Base-by-base conservation (phyloP, 53 echinoderm and acorn worm species). In the Patiria pectinifera region DNA sequence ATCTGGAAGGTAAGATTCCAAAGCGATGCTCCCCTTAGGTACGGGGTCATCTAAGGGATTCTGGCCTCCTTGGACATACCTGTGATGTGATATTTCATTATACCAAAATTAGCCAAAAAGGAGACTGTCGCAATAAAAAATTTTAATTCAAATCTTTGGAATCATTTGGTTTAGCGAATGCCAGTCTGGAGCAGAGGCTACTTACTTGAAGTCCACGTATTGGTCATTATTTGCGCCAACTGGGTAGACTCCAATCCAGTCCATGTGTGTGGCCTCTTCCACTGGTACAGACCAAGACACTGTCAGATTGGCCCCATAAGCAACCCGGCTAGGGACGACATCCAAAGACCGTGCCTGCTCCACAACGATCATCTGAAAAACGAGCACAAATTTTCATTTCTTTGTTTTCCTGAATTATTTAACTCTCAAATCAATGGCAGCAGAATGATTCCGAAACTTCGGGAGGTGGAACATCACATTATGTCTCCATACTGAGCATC, bases 181-280 rank as follows among this genome's bases (percentile, higher is more conserved):
- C 15, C 19, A 16, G 66, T 66, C 19, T 16, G 15, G 10, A 16
- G 3, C 10, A 2, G 4, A 43, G 3, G 59, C 25, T 61, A 92
- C 94, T 61, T 59, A 96, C 96, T 91, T 93, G 78, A 89, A 96
- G 49, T 96, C 96, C 26, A 96, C 93, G 85, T 96, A 96, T 62
- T 92, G 76, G 48, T 91, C 89, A 87, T 96, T 89, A 49, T 63
- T 84, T 16, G 95, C 92, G 15, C 94, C 94, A 8, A 66, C 58
- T 21, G 96, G 96, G 26, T 93, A 96, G 76, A 96, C 75, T 66
- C 95, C 96, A 82, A 96, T 92, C 96, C 96, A 96, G 92, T 96
- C 96, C 87, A 72, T 85, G 4, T 88, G 69, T 24, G 93, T 95
- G 14, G 89, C 96, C 45, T 96, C 93, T 47, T 96, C 96, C 0